Evolutionary conservation across 2,888 invertebrate genomes (phyloP), one percentile per base, ranked within the genome.

Genomic region (Sarcophaga subvicina): DNA sequence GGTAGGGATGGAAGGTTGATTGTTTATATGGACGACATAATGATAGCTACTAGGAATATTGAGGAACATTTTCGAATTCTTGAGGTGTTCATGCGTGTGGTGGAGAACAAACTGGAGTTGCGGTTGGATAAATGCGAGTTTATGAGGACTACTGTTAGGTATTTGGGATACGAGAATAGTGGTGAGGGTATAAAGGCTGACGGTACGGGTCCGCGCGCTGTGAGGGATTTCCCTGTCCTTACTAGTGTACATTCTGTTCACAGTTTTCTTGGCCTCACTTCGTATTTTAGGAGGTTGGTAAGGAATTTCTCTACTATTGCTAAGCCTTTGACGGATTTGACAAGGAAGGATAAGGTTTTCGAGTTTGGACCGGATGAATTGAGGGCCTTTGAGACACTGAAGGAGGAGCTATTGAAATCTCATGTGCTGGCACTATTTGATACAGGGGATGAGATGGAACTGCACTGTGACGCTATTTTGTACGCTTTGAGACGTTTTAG

Each of bases 401-500:
- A 86, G 71, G 14, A 5, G n/a, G 76, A 72, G 79, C 91, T 90
- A 45, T 11, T 82, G 17, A 60, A 80, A 3, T 27, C 81, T 17
- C 88, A 86, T 17, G 67, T 88, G 10, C 37, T 88, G 4, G 84
- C 87, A 22, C 70, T 92, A 14, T 93, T 90, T 75, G 86, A 91
- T 49, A 90, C 90, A 27, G 77, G 80, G 78, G 73, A 77, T 4
- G 87, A 88, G 64, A 90, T 90, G 17, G 90, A 92, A 85, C 71
- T 92, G 8, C 91, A 92, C 78, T 91, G 90, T 3, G 91, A 92
- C 84, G 91, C 90, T 8, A 89, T 91, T 14, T 81, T 91, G 60
- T 89, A 90, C 86, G 87, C 91, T 0, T 64, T 91, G n/a, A 64
- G 90, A 76, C 86, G 96, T 95, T 79, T 77, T 8, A 22, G 45